Evolutionary conservation across 2,888 invertebrate species (phyloP).

Genomic region (Ophion costatus): DNA sequence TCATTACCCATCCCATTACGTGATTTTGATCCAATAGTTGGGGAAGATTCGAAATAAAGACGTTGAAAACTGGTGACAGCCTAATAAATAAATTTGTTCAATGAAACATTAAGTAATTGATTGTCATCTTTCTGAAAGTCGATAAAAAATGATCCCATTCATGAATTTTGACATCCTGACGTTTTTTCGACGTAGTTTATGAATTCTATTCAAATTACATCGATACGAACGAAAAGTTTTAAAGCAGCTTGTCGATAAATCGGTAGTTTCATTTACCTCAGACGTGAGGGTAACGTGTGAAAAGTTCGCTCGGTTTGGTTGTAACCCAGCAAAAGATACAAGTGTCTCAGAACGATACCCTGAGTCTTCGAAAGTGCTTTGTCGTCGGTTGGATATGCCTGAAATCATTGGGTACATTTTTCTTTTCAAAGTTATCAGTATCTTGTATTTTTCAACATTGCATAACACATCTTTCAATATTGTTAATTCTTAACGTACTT

Average conservation of each 20-base stretch:
- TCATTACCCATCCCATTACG: constrained; percentile 94
- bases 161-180: background rate
- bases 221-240: background rate
- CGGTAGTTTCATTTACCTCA: constrained; percentile 86
- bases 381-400: constrained; percentile 94
- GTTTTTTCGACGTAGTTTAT: background rate
- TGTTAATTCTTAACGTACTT: no score
- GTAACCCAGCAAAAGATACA: constrained; percentile 96
- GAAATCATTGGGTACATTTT: constrained; percentile 60
- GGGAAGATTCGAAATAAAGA: constrained; percentile 96
- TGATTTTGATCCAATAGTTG: constrained; percentile 98
- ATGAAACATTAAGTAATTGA: background rate
- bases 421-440: background rate
- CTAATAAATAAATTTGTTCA: constrained; percentile 83
- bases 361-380: constrained; percentile 92
- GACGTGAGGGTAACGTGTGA: constrained; percentile 93
- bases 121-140: background rate
- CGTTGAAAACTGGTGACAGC: constrained; percentile 97
- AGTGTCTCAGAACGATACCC: constrained; percentile 94
- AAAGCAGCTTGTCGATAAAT: background rate
- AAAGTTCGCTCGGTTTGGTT: constrained; percentile 96
- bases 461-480: no score
- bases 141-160: background rate
- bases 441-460: background rate
- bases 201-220: background rate